Evolutionary conservation across 1,140 invertebrate genomes (phyloP), one percentile per base, ranked within the genome.

Genomic region (Drosophila ficusphila): DNA sequence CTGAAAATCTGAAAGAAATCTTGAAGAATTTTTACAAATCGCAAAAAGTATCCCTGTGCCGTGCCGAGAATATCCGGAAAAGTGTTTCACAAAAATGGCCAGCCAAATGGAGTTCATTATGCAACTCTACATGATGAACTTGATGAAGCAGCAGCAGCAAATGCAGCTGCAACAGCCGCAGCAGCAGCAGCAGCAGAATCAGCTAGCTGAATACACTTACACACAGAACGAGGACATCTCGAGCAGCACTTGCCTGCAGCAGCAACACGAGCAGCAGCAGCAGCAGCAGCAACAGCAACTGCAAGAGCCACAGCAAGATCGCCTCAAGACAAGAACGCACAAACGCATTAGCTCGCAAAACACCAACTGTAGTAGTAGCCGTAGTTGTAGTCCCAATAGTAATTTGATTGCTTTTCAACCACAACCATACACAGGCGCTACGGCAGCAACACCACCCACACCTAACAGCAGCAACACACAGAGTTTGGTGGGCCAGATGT

Each of bases 311-410:
- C 61, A 79, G n/a, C 48, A 41, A 21, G 73, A 70, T 33, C 47
- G 31, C 39, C 29, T 60, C 46, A 83, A 76, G 54, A 75, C 78
- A 89, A 82, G 89, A 83, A 90, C 89, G 75, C 85, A 76, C 52
- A 89, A 77, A 68, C 72, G 89, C 62, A 86, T 78, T 76, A 76
- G 85, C 71, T 90, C 89, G 69, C 89, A 90, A 90, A 90, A 77
- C 77, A 76, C 77, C 76, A 90, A 83, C 81, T 75, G 89, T 90
- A 90, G 89, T 90, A 81, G 89, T 90, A 90, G 89, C 89, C 78
- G 89, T 90, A 90, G 89, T 90, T 90, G 89, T 76, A 90, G 89
- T 90, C 89, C 89, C 75, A 90, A 90, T 90, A 90, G 89, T 90
- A 90, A 90, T 90, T 90, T 78, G 65, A 89, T 76, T 77, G 56